phyloP scores from a whole-genome alignment of 2,888 invertebrate species.

The Torymus auratus region DNA sequence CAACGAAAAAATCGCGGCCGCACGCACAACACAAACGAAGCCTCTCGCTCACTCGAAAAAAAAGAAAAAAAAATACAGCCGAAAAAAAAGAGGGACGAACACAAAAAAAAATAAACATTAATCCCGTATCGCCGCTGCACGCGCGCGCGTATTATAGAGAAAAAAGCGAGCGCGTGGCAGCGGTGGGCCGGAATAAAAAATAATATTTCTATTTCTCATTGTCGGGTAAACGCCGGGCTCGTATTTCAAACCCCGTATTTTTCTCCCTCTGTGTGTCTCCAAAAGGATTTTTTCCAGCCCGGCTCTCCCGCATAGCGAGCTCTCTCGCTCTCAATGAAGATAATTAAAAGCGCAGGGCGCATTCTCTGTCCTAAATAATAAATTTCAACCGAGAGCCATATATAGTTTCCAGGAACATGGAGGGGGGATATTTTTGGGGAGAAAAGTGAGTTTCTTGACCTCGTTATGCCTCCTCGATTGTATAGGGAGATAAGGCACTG shows the following conservation, averaged over 20 bases:
- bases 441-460: conserved; percentile 20
- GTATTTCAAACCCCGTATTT: conserved; percentile 33
- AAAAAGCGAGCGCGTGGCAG: not conserved
- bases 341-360: conserved; percentile 40
- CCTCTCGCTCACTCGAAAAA: not conserved
- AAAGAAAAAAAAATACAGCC: not conserved
- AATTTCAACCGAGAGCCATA: conserved; percentile 1
- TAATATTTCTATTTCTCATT: conserved; percentile 42
- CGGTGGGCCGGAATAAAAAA: conserved; percentile 15
- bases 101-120: conserved; percentile 35
- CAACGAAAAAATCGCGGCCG: not conserved
- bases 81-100: conserved; percentile 4
- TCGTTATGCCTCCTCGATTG: not conserved
- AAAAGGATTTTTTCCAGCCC: no score
- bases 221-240: conserved; percentile 23
- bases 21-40: not conserved
- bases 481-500: no score
- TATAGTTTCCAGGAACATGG: conserved; percentile 19
- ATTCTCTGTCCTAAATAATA: not conserved
- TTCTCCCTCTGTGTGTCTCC: conserved; percentile 23
- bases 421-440: not conserved
- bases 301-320: no score
- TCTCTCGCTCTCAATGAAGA: conserved; percentile 32
- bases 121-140: conserved; percentile 30
- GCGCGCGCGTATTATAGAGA: not conserved